Base-by-base conservation (phyloP, 2,888 invertebrate genomes). In the Drosophila demipolita region DNA sequence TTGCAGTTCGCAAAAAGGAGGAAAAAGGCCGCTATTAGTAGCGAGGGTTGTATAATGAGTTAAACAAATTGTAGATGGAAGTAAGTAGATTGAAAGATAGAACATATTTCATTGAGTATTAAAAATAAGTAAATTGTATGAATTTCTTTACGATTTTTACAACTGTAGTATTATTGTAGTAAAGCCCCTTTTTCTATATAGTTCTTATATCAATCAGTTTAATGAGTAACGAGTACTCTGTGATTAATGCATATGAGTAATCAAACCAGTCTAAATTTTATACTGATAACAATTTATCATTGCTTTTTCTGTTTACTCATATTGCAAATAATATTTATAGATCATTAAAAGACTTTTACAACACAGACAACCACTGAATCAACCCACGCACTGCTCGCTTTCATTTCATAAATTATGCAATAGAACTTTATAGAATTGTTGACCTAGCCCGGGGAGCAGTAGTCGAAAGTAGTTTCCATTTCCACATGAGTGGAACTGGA, bases 381-480 rank as follows among this genome's bases (percentile, higher is more conserved):
- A 9, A 9, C 66, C 63, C 71, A 71, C 77, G 63, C 57, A 54
- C 20, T 45, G 29, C 12, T 1, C 63, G 57, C 42, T 32, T 57
- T 42, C 49, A 42, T 53, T 55, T 20, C 65, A 80, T 80, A 68
- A 65, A 72, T 68, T 76, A 76, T 66, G 66, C 60, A 77, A 73
- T 65, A 26, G 42, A 64, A 48, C 55, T 59, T 67, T 64, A 36
- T 48, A 48, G 42, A 23, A 23, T 58, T 63, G 64, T 59, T 80
- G 78, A 79, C 81, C 81, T 81, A 81, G 78, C 65, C 48, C 48
- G 35, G 35, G 26, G 15, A n/a, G 55, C 38, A 38, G 49, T 45
- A 55, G 62, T 79, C 59, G 79, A 79, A 79, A 81, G 73, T 75
- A 67, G 70, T 75, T 71, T 63, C 62, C 66, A 86, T 80, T 80